These are phyloP conservation scores for Microchrysa polita DNA, from an alignment of 2,888 invertebrate genomes.

Conservation along the genomic window DNA sequence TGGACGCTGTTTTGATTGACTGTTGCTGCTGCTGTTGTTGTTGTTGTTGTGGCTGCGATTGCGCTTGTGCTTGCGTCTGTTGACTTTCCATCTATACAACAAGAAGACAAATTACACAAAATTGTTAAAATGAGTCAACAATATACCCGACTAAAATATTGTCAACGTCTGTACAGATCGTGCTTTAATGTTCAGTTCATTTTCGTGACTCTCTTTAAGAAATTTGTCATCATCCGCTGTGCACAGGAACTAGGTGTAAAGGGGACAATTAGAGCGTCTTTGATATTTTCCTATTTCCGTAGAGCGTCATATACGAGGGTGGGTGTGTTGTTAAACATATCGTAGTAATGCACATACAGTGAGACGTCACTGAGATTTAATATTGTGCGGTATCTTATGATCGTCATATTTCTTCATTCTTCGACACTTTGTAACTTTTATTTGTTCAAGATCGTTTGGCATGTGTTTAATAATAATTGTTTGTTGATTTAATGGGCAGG, in stretches of 20 bases:
- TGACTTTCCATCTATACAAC: conserved; percentile 52
- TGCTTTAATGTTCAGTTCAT: neutral
- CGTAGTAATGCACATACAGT: neutral
- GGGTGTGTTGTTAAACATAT: neutral
- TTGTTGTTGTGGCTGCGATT: conserved; percentile 34
- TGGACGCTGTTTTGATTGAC: conserved; percentile 51
- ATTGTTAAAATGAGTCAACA: conserved; percentile 29
- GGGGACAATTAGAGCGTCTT: conserved; percentile 8
- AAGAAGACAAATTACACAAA: conserved; percentile 25
- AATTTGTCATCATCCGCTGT: conserved; percentile 12
- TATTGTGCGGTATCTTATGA: conserved; percentile 19
- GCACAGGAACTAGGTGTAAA: conserved; percentile 27
- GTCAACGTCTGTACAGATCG: conserved; percentile 3
- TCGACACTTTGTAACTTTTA: conserved; percentile 24
- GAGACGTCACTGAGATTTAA: neutral
- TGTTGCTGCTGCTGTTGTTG: conserved; percentile 53
- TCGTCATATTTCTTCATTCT: conserved; percentile 18
- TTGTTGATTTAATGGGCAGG: conserved; percentile 11
- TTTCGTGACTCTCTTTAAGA: neutral
- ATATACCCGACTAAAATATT: too few relatives aligned
- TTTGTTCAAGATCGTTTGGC: conserved; percentile 24
- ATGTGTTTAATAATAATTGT: conserved; percentile 32
- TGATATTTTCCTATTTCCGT: conserved; percentile 20
- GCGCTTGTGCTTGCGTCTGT: conserved; percentile 51
- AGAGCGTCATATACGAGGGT: conserved; percentile 15